phyloP scores from a whole-genome alignment of 1,140 invertebrate genomes.

The Gryon sp. region DNA sequence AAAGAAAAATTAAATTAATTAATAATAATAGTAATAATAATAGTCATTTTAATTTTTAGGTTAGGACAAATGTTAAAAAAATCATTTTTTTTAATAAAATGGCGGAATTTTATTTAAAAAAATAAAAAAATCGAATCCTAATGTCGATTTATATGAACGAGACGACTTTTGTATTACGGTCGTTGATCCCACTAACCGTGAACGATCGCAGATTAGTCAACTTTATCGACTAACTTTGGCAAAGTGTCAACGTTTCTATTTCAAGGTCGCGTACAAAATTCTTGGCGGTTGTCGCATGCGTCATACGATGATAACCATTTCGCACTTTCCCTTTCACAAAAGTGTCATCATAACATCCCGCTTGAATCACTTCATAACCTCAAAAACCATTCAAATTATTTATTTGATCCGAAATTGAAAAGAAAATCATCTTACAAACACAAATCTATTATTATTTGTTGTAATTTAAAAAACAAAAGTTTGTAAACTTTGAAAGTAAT shows the following conservation, averaged over 20 bases:
- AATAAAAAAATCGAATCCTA: slow-evolving; percentile 57
- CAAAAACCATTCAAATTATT: neutral
- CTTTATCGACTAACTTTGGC: slow-evolving; percentile 64
- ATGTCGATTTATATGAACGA: slow-evolving; percentile 55
- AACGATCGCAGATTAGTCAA: slow-evolving; percentile 59
- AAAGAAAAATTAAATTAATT: no score
- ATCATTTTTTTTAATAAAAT: no score
- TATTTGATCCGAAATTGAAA: no score
- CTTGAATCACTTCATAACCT: no score
- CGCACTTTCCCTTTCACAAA: slow-evolving; percentile 39
- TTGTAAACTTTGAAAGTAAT: no score
- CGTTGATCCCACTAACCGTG: slow-evolving; percentile 64
- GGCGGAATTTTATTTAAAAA: slow-evolving; percentile 51
- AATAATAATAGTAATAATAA: no score
- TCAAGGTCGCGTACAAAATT: slow-evolving; percentile 62
- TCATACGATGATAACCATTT: slow-evolving; percentile 47
- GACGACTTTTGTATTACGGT: slow-evolving; percentile 45
- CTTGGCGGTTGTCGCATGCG: slow-evolving; percentile 51
- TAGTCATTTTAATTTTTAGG: no score
- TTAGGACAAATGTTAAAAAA: slow-evolving; percentile 65
- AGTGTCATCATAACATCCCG: slow-evolving; percentile 12
- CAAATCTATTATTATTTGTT: no score
- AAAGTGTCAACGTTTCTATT: slow-evolving; percentile 57
- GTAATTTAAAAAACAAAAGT: no score
- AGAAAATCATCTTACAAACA: no score